Base-by-base conservation (phyloP, 2,888 invertebrate genomes). In the Branchellion lobata region DNA sequence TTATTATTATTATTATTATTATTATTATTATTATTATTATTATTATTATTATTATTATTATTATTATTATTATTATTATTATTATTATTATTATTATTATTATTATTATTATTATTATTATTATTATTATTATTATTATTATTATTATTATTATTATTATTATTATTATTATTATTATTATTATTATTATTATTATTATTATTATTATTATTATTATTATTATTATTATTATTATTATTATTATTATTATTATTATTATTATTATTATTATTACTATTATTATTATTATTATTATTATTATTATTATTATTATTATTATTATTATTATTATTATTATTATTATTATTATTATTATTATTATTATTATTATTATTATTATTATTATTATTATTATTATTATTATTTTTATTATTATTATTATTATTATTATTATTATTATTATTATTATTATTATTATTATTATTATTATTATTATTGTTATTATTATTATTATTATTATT, bases 351-450 rank as follows among this genome's bases (percentile, higher is more conserved):
- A 40, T 40, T 14, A 5, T 40, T 5, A 14, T 40, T 14, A 5
- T 8, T 40, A 40, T 40, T 40, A 40, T 40, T 78, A 40, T 75
- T 76, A 61, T 33, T 31, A 61, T 33, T 8, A 61, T 40, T 76
- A 61, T 31, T 76, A 74, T 33, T 76, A 73, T 33, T 76, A 61
- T 33, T 76, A 31, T 75, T 31, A 74, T 75, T 76, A 31, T 36
- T 78, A 34, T 51, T 78, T 47, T 40, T 78, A 73, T 51, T 27
- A 73, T n/a, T 40, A 73, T 40, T 78, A 73, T 40, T 40, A 73
- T 40, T 47, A 73, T 78, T 18, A 47, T 40, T 47, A 78, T 78
- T 40, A 33, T 51, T 78, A 51, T 78, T 47, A 57, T 78, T 78
- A 79, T 40, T 78, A 31, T 78, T 24, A 57, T 51, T 0, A 31